Base-by-base conservation (phyloP, 1,140 invertebrate genomes). In the Dendroctonus ponderosae region DNA sequence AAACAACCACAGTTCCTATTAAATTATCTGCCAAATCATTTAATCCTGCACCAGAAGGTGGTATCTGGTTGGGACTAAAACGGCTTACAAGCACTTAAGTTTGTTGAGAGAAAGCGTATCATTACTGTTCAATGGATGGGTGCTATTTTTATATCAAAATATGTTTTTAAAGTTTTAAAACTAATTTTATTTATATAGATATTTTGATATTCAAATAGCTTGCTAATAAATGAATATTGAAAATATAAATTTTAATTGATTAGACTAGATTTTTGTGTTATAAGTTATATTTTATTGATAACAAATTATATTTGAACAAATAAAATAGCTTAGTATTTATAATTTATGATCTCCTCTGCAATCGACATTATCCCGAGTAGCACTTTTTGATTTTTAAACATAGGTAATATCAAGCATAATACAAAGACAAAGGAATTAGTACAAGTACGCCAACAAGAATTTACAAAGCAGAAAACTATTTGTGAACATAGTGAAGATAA, bases 31-130 rank as follows among this genome's bases (percentile, higher is more conserved):
- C 64, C 43, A 54, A 43, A 3, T 48, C 50, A 7, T 58, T 75
- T 8, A 62, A 69, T 41, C 41, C 68, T 11, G 44, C 61, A 0
- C 52, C 70, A 0, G 65, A 72, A 11, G 66, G 66, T 26, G 75
- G 76, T 2, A 74, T 82, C 5, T 82, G 77, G 71, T 41, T 82
- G 5, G 70, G 62, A 0, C 14, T 77, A 15, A 68, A 64, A 56
- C 52, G 44, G 0, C 15, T 52, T 52, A 52, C 2, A 11, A 46
- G 12, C 12, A 46, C 44, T 46, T 1, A 46, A 11, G 4, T 46
- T 11, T 46, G 44, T 46, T 11, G 9, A 46, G 4, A 46, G 1
- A 11, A 2, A 46, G 26, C 26, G 3, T 26, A 26, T 26, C 26
- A 26, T 26, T 26, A 26, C 26, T 26, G 26, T 26, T 46, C 1